These are phyloP conservation scores for Periophthalmodon schlosseri DNA, from an alignment of 2,113 vertebrate genomes.

Conservation along the genomic window DNA sequence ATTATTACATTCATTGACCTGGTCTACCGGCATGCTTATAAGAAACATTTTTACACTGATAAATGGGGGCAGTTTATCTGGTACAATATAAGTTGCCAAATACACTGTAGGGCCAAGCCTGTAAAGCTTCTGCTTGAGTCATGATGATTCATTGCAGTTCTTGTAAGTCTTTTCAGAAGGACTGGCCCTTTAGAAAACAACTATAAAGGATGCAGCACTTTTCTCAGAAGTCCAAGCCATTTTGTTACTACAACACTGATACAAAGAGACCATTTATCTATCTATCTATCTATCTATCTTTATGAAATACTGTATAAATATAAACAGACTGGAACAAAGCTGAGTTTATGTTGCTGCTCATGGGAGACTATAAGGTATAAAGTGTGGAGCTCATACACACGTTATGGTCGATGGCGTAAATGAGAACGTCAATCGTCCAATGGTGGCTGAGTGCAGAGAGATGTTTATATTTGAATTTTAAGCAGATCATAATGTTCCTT, in stretches of 20 bases:
- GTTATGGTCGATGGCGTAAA: constrained; percentile 2
- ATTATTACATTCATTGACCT: not conserved
- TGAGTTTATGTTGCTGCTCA: not conserved
- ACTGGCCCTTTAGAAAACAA: constrained; percentile 7
- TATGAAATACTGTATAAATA: not conserved
- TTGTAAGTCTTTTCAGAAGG: constrained; percentile 18
- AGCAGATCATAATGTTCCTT: not conserved
- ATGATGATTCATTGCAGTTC: constrained; percentile 24
- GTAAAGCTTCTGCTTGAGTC: constrained; percentile 21
- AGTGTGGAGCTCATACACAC: not conserved
- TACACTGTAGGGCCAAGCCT: not conserved
- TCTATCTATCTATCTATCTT: too few relatives aligned
- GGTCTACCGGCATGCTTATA: not conserved
- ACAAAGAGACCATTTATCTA: not conserved
- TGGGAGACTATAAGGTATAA: not conserved
- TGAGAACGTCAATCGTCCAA: not conserved
- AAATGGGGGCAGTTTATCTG: not conserved
- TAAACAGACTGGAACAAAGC: not conserved
- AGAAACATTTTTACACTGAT: not conserved
- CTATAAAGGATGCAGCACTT: constrained; percentile 5
- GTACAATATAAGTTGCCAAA: not conserved
- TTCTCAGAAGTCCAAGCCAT: not conserved
- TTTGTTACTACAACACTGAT: constrained; percentile 9
- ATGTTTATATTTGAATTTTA: constrained; percentile 4
- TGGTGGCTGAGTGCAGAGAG: not conserved